Base-by-base conservation (phyloP, 1,140 invertebrate genomes). In the Drosophila eugracilis region DNA sequence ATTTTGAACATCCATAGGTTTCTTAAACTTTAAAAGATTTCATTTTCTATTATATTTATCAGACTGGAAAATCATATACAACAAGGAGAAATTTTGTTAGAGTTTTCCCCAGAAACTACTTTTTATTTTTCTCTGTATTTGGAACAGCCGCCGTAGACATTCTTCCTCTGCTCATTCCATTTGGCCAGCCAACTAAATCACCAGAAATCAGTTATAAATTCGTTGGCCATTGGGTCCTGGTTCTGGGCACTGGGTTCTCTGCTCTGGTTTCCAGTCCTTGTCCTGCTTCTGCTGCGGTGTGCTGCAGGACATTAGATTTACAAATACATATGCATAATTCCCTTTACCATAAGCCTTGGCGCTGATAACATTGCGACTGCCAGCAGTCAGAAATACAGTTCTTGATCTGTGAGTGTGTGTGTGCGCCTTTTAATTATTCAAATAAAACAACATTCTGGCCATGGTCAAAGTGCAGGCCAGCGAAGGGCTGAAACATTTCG, bases 291-390 rank as follows among this genome's bases (percentile, higher is more conserved):
- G 55, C 12, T 53, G 49, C 36, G 59, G 32, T 74, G 28, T 17
- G 62, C 75, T 60, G 57, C 76, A 75, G 77, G 74, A 76, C 86
- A 90, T 86, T 86, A 69, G 59, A 89, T 76, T 75, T 62, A 75
- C 85, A 89, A 78, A 80, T 89, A 86, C 77, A 69, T 81, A 89
- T 89, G 86, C 81, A 89, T 90, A 90, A 90, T 90, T 90, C 86
- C 78, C 81, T 86, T 90, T 81, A 63, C 50, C 78, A 62, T 28
- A 54, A 42, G 53, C 62, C 58, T 57, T 75, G 55, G 26, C 57
- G 53, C 63, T 71, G 71, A 79, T 79, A 70, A 58, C 70, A 58
- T 78, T 75, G 17, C 65, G 48, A 52, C 49, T 14, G 47, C 45
- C 24, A 9, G 12, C 36, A n/a, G n/a, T n/a, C n/a, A n/a, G n/a